Conservation (phyloP, 2,113 vertebrate species). For the Xenopus borealis region DNA sequence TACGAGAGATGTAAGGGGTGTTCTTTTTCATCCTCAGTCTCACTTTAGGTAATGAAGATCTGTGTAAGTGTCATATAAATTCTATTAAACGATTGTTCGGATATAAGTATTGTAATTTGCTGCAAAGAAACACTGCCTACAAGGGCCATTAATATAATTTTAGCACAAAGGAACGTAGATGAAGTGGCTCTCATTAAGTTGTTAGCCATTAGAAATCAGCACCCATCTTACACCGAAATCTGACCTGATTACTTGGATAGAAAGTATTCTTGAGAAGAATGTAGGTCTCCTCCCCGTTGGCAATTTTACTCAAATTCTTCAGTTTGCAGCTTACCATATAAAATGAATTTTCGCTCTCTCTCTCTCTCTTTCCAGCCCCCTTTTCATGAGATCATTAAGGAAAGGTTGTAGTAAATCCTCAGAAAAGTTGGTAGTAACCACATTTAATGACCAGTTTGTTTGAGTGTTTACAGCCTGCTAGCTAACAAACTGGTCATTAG, state of each 20-base stretch:
- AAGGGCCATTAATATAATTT: slow-evolving; percentile 63
- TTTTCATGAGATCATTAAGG: slow-evolving; percentile 61
- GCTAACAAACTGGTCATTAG: slow-evolving; percentile 72
- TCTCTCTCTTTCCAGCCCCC: slow-evolving; percentile 34
- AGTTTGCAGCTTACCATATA: neutral
- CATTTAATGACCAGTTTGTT: slow-evolving; percentile 70
- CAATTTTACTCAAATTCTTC: slow-evolving; percentile 47
- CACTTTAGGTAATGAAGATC: slow-evolving; percentile 50
- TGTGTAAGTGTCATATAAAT: slow-evolving; percentile 53
- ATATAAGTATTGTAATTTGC: slow-evolving; percentile 56
- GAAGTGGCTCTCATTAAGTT: slow-evolving; percentile 66
- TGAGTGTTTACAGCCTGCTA: slow-evolving; percentile 76
- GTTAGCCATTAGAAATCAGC: slow-evolving; percentile 56
- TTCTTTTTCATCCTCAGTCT: slow-evolving; percentile 25
- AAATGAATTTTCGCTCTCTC: slow-evolving; percentile 50
- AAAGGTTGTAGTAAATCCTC: slow-evolving; percentile 65
- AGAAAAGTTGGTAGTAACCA: slow-evolving; percentile 68
- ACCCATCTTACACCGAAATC: slow-evolving; percentile 44
- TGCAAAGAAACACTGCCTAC: slow-evolving; percentile 61
- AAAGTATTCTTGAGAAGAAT: slow-evolving; percentile 46
- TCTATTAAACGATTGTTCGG: slow-evolving; percentile 63
- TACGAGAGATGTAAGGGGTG: slow-evolving; percentile 3
- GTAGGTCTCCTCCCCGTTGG: slow-evolving; percentile 36
- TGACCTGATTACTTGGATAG: slow-evolving; percentile 43
- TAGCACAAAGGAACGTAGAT: slow-evolving; percentile 67